Percentiles rank a stretch among this genome's conserved stretches.
Conservation (phyloP, 2,888 invertebrate species). For the Mythimna pallens region DNA sequence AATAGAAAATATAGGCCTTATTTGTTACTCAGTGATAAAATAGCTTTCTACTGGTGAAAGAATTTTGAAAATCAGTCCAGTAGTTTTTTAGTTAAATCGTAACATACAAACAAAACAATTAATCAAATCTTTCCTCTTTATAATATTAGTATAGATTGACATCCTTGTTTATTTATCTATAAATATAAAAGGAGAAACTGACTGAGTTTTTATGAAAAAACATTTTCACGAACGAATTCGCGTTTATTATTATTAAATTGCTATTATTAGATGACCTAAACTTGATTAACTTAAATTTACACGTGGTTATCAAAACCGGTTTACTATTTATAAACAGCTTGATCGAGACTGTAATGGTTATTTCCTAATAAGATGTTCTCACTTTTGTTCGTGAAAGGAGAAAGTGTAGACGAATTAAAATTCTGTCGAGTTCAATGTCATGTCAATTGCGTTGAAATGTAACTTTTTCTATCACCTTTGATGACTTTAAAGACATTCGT, state of each 20-base stretch:
- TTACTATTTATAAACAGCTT: slow-evolving; percentile 2
- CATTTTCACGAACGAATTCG: no score
- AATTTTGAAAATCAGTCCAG: no score
- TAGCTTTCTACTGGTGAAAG: no score
- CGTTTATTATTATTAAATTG: no score
- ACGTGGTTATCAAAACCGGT: slow-evolving; percentile 3
- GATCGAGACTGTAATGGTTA: not conserved
- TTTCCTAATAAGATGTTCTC: not conserved
- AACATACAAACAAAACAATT: no score
- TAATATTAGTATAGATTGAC: no score
- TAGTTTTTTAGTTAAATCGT: no score
- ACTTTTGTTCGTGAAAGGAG: slow-evolving; percentile 1
- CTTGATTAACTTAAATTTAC: not conserved
- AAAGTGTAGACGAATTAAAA: slow-evolving; percentile 13
- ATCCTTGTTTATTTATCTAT: not conserved
- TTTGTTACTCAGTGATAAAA: no score
- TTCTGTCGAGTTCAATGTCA: not conserved
- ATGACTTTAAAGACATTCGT: not conserved
- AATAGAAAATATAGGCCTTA: no score
- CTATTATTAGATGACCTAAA: not conserved
- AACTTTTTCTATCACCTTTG: not conserved
- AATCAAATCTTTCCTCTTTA: no score
- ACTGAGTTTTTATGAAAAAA: no score
- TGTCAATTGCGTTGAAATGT: not conserved
- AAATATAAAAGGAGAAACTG: no score